Base-by-base conservation (phyloP, 2,797 vertebrate genomes). In the Lateolabrax maculatus region DNA sequence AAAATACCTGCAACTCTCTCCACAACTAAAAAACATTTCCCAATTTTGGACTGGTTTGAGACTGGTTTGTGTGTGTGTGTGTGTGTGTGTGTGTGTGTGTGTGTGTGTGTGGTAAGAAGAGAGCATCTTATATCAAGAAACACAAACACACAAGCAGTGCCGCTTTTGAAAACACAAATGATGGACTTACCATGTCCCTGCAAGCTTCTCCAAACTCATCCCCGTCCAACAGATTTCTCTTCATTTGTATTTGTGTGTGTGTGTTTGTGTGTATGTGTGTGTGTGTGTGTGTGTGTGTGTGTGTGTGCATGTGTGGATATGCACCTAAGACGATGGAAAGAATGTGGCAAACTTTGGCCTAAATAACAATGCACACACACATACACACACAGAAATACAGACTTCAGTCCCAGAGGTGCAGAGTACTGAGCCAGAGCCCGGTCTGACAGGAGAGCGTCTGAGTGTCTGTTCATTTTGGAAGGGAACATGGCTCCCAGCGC, bases 1-100 rank as follows among this genome's bases (percentile, higher is more conserved):
- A 92, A 91, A 92, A 92, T 91, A 88, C 85, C 84, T 87, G 79
- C 65, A 85, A 77, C 51, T 73, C 37, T 43, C 37, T 84, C 72
- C 41, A n/a, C 25, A 71, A 80, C 60, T 83, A 75, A 79, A 84
- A 67, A 77, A 25, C 21, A 58, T 55, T 51, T 73, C 44, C 62
- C 64, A 71, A 75, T 57, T 86, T 76, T 65, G 65, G 84, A 67
- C n/a, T 39, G 65, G 9, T 49, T 23, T 63, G 25, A 60, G 64
- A 71, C 23, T 65, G 25, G 43, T 63, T n/a, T 53, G 31, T 64
- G 55, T 31, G 21, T 19, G 31, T 13, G 37, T 60, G 34, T 57
- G 49, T 56, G 65, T 29, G 9, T 34, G 46, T 49, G 36, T 77
- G 65, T 46, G 46, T 46, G 36, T 66, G 71, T 46, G 44, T 31